Conservation (phyloP, 2,888 invertebrate species). For the Cheilosia variabilis region DNA sequence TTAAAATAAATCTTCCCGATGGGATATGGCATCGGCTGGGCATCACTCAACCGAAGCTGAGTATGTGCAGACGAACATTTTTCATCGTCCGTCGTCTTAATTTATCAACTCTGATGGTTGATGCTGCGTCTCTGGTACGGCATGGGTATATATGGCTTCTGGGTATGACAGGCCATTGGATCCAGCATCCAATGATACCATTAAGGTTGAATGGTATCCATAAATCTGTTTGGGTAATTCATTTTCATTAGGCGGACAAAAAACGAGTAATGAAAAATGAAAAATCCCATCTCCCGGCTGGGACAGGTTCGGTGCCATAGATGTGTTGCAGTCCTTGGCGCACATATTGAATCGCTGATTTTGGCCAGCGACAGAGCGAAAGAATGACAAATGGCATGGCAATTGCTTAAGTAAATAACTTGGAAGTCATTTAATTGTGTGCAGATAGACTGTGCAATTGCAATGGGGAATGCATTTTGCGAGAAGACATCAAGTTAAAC, state of each 20-base stretch:
- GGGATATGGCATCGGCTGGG: conserved; percentile 49
- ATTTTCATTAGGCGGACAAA: conserved; percentile 72
- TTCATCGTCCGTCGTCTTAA: conserved; percentile 70
- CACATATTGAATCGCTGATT: background rate
- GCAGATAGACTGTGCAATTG: conserved; percentile 46
- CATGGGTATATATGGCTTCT: conserved; percentile 28
- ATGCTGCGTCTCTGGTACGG: too few relatives aligned
- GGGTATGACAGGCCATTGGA: conserved; percentile 65
- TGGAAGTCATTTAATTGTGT: conserved; percentile 53
- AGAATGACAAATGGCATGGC: conserved; percentile 55
- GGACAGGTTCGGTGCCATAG: conserved; percentile 33
- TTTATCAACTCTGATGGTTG: conserved; percentile 62
- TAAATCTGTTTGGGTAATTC: conserved; percentile 73
- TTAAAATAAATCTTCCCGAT: conserved; percentile 70
- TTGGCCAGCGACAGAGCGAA: conserved; percentile 11
- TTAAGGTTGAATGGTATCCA: conserved; percentile 70
- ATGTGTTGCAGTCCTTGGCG: background rate
- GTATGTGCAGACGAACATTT: conserved; percentile 45
- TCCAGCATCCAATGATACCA: conserved; percentile 69
- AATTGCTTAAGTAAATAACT: conserved; percentile 60
- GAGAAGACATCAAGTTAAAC: conserved; percentile 53
- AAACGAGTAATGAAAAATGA: conserved; percentile 42
- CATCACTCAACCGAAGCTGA: conserved; percentile 18
- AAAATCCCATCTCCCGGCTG: conserved; percentile 40
- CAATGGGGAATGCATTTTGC: conserved; percentile 29